phyloP scores from a whole-genome alignment of 2,888 invertebrate genomes.

The Lordiphosa fenestrarum region DNA sequence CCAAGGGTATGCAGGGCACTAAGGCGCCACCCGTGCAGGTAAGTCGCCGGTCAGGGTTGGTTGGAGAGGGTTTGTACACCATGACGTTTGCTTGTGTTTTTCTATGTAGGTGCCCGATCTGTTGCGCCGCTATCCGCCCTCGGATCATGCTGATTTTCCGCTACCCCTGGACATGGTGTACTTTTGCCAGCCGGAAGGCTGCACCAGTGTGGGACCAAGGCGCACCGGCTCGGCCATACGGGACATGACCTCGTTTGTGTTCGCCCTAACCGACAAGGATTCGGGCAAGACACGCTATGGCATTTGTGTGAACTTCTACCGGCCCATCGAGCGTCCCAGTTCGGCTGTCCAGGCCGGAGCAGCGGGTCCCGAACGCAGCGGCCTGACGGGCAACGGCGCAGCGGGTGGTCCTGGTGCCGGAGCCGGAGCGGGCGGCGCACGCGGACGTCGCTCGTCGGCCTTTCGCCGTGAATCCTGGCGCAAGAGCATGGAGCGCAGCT shows the following conservation, averaged over 20 bases:
- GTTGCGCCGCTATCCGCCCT: conserved; percentile 95
- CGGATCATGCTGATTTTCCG: conserved; percentile 98
- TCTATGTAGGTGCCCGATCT: conserved; percentile 92
- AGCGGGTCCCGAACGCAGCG: conserved; percentile 30
- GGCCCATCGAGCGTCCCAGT: conserved; percentile 89
- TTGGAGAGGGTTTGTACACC: background rate
- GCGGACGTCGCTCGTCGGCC: conserved; percentile 81
- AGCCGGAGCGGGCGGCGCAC: conserved; percentile 49
- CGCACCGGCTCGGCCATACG: conserved; percentile 86
- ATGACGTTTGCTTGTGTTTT: background rate
- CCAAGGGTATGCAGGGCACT: conserved; percentile 82
- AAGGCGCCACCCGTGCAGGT: conserved; percentile 90
- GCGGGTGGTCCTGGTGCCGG: conserved; percentile 27
- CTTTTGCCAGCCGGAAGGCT: conserved; percentile 99
- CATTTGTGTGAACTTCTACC: conserved; percentile 98
- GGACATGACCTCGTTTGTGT: conserved; percentile 98
- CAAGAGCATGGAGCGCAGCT: conserved; percentile 94
- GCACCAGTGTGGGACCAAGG: conserved; percentile 94
- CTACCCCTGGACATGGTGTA: conserved; percentile 99
- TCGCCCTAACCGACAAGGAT: conserved; percentile 99
- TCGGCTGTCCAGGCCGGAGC: conserved; percentile 22
- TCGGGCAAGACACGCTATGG: conserved; percentile 97
- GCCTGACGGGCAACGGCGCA: conserved; percentile 57
- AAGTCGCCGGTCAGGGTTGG: conserved; percentile 43
- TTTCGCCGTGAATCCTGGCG: conserved; percentile 93